Evolutionary conservation across 2,888 invertebrate species (phyloP).

Genomic region (Drosophila niveifrons): DNA sequence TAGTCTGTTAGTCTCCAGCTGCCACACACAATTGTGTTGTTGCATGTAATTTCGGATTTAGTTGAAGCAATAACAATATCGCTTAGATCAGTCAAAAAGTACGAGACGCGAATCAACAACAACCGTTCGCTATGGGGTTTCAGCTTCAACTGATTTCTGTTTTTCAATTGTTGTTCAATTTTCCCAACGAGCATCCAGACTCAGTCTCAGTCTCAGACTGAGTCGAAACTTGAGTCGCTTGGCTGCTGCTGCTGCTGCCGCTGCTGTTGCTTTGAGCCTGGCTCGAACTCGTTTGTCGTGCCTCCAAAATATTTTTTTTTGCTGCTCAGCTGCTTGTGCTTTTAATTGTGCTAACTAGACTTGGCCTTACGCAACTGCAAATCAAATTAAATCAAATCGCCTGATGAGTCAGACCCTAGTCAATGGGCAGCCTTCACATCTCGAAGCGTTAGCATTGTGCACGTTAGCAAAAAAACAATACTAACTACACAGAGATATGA

Average conservation of each 20-base stretch:
- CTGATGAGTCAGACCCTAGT: conserved; percentile 63
- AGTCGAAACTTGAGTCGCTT: conserved; percentile 54
- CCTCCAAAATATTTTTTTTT: conserved; percentile 61
- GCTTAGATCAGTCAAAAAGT: conserved; percentile 7
- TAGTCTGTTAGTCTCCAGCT: conserved; percentile 22
- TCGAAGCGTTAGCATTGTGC: conserved; percentile 35
- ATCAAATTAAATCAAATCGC: conserved; percentile 69
- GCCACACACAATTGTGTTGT: conserved; percentile 37
- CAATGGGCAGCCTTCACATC: conserved; percentile 50
- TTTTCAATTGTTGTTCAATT: conserved; percentile 68
- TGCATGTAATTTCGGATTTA: conserved; percentile 29
- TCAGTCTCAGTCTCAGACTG: conserved; percentile 38
- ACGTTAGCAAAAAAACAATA: conserved; percentile 29
- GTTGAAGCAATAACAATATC: conserved; percentile 11
- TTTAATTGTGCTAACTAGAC: conserved; percentile 77
- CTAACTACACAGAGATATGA: conserved; percentile 24
- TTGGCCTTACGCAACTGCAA: conserved; percentile 64
- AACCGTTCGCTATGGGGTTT: conserved; percentile 66
- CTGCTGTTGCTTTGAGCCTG: conserved; percentile 42
- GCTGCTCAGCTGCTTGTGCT: conserved; percentile 38
- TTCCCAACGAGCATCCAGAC: conserved; percentile 52
- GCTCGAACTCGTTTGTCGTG: conserved; percentile 75
- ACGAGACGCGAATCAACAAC: conserved; percentile 41
- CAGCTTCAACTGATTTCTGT: conserved; percentile 73
- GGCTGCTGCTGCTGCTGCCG: conserved; percentile 4